phyloP scores from a whole-genome alignment of 1,140 invertebrate species.

The Theocolax elegans region DNA sequence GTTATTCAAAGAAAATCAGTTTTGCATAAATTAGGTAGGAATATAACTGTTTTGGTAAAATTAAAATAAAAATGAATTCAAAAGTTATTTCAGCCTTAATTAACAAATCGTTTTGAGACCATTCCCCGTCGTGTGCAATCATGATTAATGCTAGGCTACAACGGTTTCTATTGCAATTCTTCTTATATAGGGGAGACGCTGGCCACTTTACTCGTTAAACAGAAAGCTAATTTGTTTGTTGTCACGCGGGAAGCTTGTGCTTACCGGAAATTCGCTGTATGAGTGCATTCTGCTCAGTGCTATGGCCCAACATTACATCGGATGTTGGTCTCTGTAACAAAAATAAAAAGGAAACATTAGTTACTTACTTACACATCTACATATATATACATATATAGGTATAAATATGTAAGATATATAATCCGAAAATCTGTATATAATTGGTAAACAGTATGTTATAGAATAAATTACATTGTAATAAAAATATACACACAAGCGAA shows the following conservation, averaged over 20 bases:
- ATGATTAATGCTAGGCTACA: background rate
- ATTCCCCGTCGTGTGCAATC: background rate
- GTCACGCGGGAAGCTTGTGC: constrained; percentile 33
- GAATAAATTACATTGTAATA: no score
- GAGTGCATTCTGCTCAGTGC: constrained; percentile 50
- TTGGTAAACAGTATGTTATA: no score
- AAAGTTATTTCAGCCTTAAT: background rate
- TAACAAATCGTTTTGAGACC: background rate
- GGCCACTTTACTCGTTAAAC: background rate
- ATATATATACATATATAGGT: no score
- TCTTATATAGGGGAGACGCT: background rate
- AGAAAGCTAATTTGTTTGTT: background rate
- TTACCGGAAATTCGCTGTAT: constrained; percentile 56
- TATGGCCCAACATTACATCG: constrained; percentile 51
- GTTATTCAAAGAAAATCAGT: no score
- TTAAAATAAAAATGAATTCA: no score
- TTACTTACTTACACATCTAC: no score
- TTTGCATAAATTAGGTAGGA: no score
- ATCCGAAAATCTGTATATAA: no score
- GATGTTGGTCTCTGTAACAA: constrained; percentile 52
- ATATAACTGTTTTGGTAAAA: no score
- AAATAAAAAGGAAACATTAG: background rate
- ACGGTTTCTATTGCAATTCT: background rate
- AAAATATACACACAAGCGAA: no score
- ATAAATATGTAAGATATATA: no score